phyloP scores from a whole-genome alignment of 2,888 invertebrate species.

The Lochmaea capreae region DNA sequence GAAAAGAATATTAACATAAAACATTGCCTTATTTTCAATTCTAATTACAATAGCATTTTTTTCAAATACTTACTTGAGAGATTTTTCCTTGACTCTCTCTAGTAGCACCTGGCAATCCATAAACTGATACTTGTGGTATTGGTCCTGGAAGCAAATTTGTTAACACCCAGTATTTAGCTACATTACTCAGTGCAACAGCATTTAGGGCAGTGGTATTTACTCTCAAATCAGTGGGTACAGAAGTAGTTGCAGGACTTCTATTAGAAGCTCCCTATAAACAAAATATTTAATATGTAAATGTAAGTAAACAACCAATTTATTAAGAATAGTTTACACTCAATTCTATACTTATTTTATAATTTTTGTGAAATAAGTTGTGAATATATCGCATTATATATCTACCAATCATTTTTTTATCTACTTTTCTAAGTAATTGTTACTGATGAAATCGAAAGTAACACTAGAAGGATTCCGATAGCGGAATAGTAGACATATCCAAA shows the following conservation, averaged over 20 bases:
- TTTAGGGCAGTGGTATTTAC: slow-evolving; percentile 75
- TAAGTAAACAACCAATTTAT: too few relatives aligned
- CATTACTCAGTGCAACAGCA: slow-evolving; percentile 78
- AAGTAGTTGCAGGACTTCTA: slow-evolving; percentile 68
- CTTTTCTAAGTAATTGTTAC: neutral
- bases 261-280: slow-evolving; percentile 61
- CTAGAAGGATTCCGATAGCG: neutral
- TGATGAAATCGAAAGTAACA: neutral
- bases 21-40: neutral
- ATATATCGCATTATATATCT: neutral
- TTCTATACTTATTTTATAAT: neutral
- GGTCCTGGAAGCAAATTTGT: slow-evolving; percentile 84
- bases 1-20: slow-evolving; percentile 37
- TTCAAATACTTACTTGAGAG: slow-evolving; percentile 67
- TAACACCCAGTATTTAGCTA: slow-evolving; percentile 87
- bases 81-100: slow-evolving; percentile 73
- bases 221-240: slow-evolving; percentile 71
- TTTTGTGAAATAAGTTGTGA: too few relatives aligned
- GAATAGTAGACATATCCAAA: slow-evolving; percentile 9
- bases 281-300: slow-evolving; percentile 23
- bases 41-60: neutral
- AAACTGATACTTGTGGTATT: slow-evolving; percentile 80
- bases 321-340: neutral
- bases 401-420: neutral
- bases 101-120: slow-evolving; percentile 72